Evolutionary conservation across 2,797 vertebrate genomes (phyloP).

Genomic region (Diplodus puntazzo): DNA sequence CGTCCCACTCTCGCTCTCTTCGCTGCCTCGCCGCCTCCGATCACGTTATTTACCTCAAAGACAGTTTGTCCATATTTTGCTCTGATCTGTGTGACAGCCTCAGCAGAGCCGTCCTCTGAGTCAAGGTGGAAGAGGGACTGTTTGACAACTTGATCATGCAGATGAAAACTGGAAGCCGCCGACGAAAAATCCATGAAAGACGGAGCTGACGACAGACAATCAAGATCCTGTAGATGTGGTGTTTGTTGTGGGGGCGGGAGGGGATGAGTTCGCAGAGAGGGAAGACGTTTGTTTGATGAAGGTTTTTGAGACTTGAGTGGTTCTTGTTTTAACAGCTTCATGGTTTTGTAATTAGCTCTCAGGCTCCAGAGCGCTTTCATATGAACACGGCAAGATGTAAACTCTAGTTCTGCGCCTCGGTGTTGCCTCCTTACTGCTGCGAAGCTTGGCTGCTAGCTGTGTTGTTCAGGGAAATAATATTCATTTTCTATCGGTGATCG

Average conservation of each 20-base stretch:
- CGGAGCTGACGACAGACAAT: constrained; percentile 16
- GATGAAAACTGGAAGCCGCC: constrained; percentile 31
- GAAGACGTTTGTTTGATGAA: background rate
- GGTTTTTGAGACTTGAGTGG: background rate
- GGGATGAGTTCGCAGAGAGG: background rate
- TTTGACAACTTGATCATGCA: constrained; percentile 54
- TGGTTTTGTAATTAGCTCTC: background rate
- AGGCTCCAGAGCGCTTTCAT: background rate
- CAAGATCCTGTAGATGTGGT: constrained; percentile 16
- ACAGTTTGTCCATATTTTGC: constrained; percentile 56
- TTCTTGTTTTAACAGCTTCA: constrained; percentile 9
- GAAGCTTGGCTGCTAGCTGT: no score
- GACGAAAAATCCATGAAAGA: constrained; percentile 28
- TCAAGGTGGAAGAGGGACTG: constrained; percentile 45
- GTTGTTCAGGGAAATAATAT: no score
- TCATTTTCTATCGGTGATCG: no score
- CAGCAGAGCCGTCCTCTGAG: constrained; percentile 44
- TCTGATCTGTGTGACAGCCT: constrained; percentile 49
- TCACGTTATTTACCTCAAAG: constrained; percentile 54
- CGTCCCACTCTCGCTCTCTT: constrained; percentile 17
- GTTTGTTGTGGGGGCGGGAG: background rate
- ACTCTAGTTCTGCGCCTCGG: background rate
- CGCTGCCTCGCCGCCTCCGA: constrained; percentile 19
- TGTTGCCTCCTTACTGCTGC: no score
- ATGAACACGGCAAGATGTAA: background rate